phyloP scores from a whole-genome alignment of 2,797 vertebrate genomes.

The Rhinogobio ventralis region DNA sequence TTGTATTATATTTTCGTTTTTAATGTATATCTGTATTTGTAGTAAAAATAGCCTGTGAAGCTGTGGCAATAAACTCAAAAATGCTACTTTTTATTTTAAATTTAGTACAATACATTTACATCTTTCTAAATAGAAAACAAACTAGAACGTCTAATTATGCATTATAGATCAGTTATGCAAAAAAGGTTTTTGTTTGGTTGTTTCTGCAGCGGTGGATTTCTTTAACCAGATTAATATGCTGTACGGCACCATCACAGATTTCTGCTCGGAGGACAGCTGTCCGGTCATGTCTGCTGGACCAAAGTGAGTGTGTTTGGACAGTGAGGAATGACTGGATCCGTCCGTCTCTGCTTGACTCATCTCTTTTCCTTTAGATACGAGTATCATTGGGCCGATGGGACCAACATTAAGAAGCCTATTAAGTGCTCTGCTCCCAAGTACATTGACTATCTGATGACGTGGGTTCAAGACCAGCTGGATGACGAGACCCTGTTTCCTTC shows the following conservation, averaged over 20 bases:
- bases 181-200: slow-evolving; percentile 24
- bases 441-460: slow-evolving; percentile 99
- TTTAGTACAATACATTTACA: too few relatives aligned
- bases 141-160: background rate
- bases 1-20: too few relatives aligned
- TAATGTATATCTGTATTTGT: too few relatives aligned
- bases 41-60: too few relatives aligned
- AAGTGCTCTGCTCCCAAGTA: slow-evolving; percentile 99
- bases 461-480: slow-evolving; percentile 99
- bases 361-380: slow-evolving; percentile 86
- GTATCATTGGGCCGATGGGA: slow-evolving; percentile 99
- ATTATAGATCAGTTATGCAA: background rate
- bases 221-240: slow-evolving; percentile 99
- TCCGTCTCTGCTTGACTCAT: background rate
- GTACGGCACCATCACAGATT: slow-evolving; percentile 96
- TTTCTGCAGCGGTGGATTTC: slow-evolving; percentile 92
- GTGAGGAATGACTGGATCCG: background rate
- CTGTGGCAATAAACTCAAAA: too few relatives aligned
- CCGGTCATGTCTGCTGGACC: slow-evolving; percentile 97
- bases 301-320: slow-evolving; percentile 82
- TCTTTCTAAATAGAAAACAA: background rate
- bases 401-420: slow-evolving; percentile 98
- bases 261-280: slow-evolving; percentile 95
- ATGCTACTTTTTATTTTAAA: too few relatives aligned
- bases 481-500: slow-evolving; percentile 97